These are phyloP conservation scores for Nowickia ferox DNA, from an alignment of 2,888 invertebrate species.

Conservation along the genomic window DNA sequence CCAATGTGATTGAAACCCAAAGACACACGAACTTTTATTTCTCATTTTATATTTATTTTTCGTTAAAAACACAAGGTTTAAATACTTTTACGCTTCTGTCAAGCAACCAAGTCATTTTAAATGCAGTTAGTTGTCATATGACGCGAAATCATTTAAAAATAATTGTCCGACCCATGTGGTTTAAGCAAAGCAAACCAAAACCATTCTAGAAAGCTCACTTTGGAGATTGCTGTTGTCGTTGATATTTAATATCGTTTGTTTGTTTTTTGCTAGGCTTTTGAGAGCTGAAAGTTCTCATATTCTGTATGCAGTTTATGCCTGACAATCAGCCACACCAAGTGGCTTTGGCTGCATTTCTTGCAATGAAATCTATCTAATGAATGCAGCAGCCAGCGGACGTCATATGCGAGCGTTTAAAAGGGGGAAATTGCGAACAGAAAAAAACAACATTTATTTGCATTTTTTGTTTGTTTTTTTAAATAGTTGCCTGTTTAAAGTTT, in stretches of 20 bases:
- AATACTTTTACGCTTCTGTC: conserved; percentile 16
- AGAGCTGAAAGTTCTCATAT: conserved; percentile 52
- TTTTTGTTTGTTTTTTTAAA: conserved; percentile 28
- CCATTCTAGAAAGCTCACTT: conserved; percentile 43
- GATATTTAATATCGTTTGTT: conserved; percentile 14
- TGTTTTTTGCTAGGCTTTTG: conserved; percentile 27
- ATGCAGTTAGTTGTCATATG: conserved; percentile 65
- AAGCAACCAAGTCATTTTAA: conserved; percentile 47
- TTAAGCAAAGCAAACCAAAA: conserved; percentile 67
- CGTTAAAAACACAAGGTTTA: not conserved
- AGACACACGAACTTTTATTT: not conserved
- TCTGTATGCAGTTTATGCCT: conserved; percentile 42
- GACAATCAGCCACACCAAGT: conserved; percentile 29
- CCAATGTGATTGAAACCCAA: not conserved
- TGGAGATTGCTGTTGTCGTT: conserved; percentile 48
- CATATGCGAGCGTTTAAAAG: conserved; percentile 40
- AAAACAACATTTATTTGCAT: conserved; percentile 23
- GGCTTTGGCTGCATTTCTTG: conserved; percentile 46
- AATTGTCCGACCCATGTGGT: conserved; percentile 75
- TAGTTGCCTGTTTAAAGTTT: conserved; percentile 18
- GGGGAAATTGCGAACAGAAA: conserved; percentile 44
- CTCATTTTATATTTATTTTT: not conserved
- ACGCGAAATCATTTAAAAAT: conserved; percentile 74
- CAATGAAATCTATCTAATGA: conserved; percentile 44
- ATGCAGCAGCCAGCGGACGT: conserved; percentile 60